Base-by-base conservation (phyloP, 2,797 vertebrate species). In the Epinephelus coioides region DNA sequence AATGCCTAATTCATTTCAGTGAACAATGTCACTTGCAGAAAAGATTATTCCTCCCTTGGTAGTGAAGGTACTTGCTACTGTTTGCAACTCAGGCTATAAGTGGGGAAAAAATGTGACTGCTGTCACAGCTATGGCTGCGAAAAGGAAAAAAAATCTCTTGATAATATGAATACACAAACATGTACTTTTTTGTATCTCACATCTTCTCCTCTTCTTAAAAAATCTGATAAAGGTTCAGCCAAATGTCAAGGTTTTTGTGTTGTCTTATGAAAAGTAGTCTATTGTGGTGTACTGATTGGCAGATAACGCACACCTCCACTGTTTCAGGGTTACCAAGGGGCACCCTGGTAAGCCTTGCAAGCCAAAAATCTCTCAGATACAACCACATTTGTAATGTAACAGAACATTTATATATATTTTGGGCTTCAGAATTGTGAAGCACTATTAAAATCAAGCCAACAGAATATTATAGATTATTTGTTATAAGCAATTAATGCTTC, bases 11-110 rank as follows among this genome's bases (percentile, higher is more conserved):
- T 73, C 23, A 34, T 68, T 25, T 38, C 47, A 30, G 21, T 47
- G 68, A 79, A 66, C 9, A 23, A 19, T 47, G 19, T 49, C 40
- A 62, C 23, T 78, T 44, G 21, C 34, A 23, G 64, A 62, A 55
- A 60, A 54, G 15, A 65, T 56, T 34, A 43, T 59, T 27, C 27
- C 15, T 47, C 10, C 49, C n/a, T 43, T 19, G 17, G 46, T 64
- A 17, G 30, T 47, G 23, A 4, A 38, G n/a, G 21, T 53, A 59
- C 50, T 51, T 30, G 17, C 57, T 27, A 1, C 10, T 68, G 56
- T 67, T 74, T 65, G 49, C 27, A 57, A 9, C 34, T 43, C 47
- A 25, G 12, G 21, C 7, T 23, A 4, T 13, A 18, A 49, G n/a
- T 55, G 17, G 64, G 14, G 2, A 18, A 21, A 21, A 50, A 13